Percentiles rank a stretch among this genome's conserved stretches.
Conservation (phyloP, 2,797 vertebrate genomes). For the Dallia pectoralis region DNA sequence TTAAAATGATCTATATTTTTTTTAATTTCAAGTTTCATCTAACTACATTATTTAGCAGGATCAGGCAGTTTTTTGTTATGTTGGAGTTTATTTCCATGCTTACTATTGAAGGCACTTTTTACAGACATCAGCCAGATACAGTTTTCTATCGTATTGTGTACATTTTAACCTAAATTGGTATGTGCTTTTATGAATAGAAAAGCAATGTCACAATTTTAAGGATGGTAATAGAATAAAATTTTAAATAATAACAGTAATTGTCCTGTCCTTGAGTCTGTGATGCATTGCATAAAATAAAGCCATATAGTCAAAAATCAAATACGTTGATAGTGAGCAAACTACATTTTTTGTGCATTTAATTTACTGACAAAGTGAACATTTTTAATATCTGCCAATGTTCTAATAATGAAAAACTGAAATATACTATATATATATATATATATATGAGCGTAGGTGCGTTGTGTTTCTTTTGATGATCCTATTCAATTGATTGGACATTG, state of each 20-base stretch:
- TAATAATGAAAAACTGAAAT: too few species aligned
- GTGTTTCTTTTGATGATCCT: too few species aligned
- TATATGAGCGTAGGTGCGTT: too few species aligned
- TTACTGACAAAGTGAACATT: too few species aligned
- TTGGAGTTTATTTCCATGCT: slow-evolving; percentile 41
- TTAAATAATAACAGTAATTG: slow-evolving; percentile 35
- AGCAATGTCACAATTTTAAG: slow-evolving; percentile 49
- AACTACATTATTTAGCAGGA: slow-evolving; percentile 38
- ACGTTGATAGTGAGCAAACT: not conserved
- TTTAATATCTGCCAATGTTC: too few species aligned
- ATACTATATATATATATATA: too few species aligned
- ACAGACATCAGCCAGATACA: slow-evolving; percentile 46
- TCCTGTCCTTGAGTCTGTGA: not conserved
- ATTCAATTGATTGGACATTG: too few species aligned
- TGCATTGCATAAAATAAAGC: not conserved
- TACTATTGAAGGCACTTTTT: slow-evolving; percentile 46
- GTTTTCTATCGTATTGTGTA: slow-evolving; percentile 58
- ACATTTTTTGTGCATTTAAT: too few species aligned
- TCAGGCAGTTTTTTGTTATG: slow-evolving; percentile 28
- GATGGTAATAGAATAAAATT: slow-evolving; percentile 67
- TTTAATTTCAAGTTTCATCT: slow-evolving; percentile 40
- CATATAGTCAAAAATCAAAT: not conserved
- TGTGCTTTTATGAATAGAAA: slow-evolving; percentile 62
- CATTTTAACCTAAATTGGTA: slow-evolving; percentile 56
- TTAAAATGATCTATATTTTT: slow-evolving; percentile 51